Evolutionary conservation across 2,888 invertebrate species (phyloP).

Genomic region (Tridacna gigas): DNA sequence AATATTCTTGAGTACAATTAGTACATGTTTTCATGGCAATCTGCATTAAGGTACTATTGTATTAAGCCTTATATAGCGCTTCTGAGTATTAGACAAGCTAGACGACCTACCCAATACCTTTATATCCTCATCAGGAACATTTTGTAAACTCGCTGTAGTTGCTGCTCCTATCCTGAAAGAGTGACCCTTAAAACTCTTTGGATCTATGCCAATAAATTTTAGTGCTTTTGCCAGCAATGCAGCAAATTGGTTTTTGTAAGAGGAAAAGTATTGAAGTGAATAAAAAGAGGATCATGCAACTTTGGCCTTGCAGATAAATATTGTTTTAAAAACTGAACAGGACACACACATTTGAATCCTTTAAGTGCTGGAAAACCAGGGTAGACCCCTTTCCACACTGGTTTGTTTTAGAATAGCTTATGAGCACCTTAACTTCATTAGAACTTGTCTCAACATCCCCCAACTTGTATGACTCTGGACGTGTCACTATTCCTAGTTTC

Average conservation of each 20-base stretch:
- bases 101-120: conserved; percentile 41
- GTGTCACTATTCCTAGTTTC: neutral
- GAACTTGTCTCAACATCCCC: neutral
- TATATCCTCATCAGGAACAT: conserved; percentile 22
- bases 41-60: too few species aligned
- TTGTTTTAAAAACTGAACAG: neutral
- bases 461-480: neutral
- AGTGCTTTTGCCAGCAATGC: conserved; percentile 31
- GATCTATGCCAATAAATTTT: neutral
- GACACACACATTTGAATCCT: neutral
- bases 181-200: conserved; percentile 11
- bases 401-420: conserved; percentile 23
- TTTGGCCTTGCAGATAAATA: neutral
- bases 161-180: conserved; percentile 49
- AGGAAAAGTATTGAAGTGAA: too few species aligned
- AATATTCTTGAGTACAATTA: too few species aligned
- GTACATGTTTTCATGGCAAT: too few species aligned
- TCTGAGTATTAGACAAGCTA: conserved; percentile 4
- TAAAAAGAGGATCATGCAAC: too few species aligned
- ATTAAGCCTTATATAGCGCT: conserved; percentile 21
- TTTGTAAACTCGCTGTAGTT: conserved; percentile 25
- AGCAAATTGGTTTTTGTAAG: conserved; percentile 40
- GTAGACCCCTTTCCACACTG: conserved; percentile 2
- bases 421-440: neutral
- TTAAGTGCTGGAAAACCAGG: neutral